Conservation (phyloP, 92 coral and sea anemone species). For the Parazoanthus atlanticus region DNA sequence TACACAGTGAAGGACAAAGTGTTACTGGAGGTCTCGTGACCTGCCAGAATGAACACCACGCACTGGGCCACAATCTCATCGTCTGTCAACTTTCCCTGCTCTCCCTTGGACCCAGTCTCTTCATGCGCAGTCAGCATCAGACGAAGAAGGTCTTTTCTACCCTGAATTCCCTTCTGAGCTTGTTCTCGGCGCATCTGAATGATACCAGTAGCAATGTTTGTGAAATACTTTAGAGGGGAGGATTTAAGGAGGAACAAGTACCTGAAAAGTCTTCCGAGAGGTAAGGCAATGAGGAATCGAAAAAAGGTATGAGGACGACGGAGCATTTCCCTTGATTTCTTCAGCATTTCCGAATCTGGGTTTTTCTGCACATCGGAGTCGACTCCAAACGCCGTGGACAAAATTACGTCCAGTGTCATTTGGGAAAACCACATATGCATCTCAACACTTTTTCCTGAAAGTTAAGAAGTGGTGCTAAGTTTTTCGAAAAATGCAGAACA, state of each 20-base stretch:
- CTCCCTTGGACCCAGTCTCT: neutral
- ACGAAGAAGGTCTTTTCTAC: constrained; percentile 42
- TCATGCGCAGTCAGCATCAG: constrained; percentile 43
- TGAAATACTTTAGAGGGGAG: neutral
- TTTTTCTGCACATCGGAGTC: constrained; percentile 1
- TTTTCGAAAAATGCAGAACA: too few relatives aligned
- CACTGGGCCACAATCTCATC: constrained; percentile 16
- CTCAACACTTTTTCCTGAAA: too few relatives aligned
- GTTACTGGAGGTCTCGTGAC: too few relatives aligned
- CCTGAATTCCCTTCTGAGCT: constrained; percentile 8
- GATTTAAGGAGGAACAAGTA: neutral
- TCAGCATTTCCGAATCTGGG: constrained; percentile 1
- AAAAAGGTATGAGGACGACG: constrained; percentile 1
- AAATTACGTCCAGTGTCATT: too few relatives aligned
- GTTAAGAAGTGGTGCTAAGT: too few relatives aligned
- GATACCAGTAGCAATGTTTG: neutral
- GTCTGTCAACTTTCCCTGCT: constrained; percentile 33
- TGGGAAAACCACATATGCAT: too few relatives aligned
- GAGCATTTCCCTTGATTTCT: neutral
- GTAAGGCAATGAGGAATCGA: neutral
- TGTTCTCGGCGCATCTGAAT: constrained; percentile 7
- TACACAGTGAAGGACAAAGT: neutral
- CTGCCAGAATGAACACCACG: constrained; percentile 33
- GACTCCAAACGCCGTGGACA: neutral
- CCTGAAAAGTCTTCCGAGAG: neutral